Percentiles rank a stretch among this genome's conserved stretches.
Evolutionary conservation across 35 echinoderm and acorn worm genomes (phyloP).

Genomic region (Nesometra sesokonis): DNA sequence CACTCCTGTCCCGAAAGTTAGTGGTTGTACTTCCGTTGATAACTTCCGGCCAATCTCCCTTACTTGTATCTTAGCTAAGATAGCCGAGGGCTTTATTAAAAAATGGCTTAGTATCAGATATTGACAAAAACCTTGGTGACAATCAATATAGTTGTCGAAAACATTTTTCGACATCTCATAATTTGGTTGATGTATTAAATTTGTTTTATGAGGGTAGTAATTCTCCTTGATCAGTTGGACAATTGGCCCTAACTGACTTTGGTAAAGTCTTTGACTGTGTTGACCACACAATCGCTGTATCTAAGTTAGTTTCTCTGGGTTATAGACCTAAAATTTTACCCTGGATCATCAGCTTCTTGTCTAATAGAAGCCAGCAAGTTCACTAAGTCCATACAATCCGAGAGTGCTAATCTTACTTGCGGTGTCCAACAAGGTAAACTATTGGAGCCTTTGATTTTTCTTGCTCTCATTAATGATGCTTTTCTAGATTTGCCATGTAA

Average conservation of each 20-base stretch:
- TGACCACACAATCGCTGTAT: not conserved
- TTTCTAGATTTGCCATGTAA: not conserved
- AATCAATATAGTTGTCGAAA: not conserved
- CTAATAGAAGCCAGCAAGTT: not conserved
- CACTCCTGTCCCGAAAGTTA: conserved; percentile 14
- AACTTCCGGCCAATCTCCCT: not conserved
- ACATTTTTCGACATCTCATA: not conserved
- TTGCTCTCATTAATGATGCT: not conserved
- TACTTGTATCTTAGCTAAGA: not conserved
- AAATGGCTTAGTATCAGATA: not conserved
- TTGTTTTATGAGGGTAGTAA: not conserved
- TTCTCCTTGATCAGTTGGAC: not conserved
- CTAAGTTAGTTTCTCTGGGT: not conserved
- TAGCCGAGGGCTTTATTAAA: not conserved
- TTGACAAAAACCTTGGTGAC: not conserved
- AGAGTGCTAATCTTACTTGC: not conserved
- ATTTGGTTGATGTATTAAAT: not conserved
- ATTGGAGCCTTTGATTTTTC: not conserved
- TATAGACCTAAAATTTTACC: not conserved
- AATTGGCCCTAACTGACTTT: not conserved
- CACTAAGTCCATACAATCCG: not conserved
- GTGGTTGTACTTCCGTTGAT: not conserved
- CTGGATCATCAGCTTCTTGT: not conserved
- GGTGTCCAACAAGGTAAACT: not conserved
- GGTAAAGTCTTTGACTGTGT: not conserved